Base-by-base conservation (phyloP, 2,797 vertebrate species). In the Numenius phaeopus region DNA sequence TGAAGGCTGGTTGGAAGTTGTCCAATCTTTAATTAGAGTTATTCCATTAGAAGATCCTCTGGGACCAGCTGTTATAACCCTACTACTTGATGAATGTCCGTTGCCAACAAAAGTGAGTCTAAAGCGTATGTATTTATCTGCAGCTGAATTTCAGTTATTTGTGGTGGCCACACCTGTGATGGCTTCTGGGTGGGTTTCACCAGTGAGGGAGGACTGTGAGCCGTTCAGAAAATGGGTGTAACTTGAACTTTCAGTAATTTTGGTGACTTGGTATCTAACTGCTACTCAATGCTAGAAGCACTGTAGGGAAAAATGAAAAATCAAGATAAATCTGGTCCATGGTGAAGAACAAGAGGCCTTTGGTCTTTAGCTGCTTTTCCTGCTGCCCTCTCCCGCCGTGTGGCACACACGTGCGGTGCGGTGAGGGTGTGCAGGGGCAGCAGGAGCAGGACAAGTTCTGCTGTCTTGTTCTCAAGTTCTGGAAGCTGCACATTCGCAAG, bases 1-100 rank as follows among this genome's bases (percentile, higher is more conserved):
- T 98, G 99, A 99, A 92, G 99, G 99, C 94, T 99, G 99, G 99
- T 97, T 99, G 95, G 99, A 99, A 94, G 99, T 99, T 96, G 99
- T 99, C 95, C 99, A 99, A 27, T 99, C 99, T 96, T 98, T 99
- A 97, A 99, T 99, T 97, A 99, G 99, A 98, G 99, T 99, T 97
- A 99, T 99, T 98, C 99, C 99, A 76, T 97, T 99, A 98, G 99
- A 99, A 96, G 99, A 99, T 98, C 99, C 99, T 8, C 91, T 99
- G 97, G 99, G 99, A 97, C 99, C 99, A 91, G 99, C 99, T 97
- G 99, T 99, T 80, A 99, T 99, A 98, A 99, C 99, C 5, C 99
- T 99, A 23, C 98, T 99, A 3, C 97, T 99, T 91, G 99, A 99
- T 55, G 99, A 99, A 97, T 99, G 99, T 97, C 99, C 99, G 3